Conservation (phyloP, 2,113 vertebrate genomes). For the Solea solea region DNA sequence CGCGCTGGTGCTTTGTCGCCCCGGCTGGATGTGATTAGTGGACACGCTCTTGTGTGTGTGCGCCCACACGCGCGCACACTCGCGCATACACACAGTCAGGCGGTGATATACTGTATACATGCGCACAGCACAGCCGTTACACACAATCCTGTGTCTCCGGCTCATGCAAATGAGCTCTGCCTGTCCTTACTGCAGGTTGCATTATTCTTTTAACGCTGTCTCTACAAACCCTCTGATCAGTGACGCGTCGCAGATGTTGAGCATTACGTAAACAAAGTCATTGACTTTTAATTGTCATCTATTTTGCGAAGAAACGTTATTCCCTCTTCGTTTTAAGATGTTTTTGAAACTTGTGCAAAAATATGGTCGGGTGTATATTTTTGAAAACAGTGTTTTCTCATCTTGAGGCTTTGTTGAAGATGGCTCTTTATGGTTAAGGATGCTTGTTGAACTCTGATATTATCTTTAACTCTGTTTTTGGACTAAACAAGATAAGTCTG, state of each 20-base stretch:
- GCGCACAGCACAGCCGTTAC: conserved; percentile 8
- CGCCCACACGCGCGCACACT: conserved; percentile 13
- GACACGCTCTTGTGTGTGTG: conserved; percentile 30
- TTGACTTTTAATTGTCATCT: no score
- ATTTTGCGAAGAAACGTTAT: no score
- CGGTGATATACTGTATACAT: conserved; percentile 27
- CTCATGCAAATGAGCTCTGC: conserved; percentile 31
- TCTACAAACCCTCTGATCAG: not conserved
- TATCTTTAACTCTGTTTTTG: no score
- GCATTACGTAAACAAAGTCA: no score
- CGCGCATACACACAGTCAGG: conserved; percentile 10
- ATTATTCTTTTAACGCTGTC: not conserved
- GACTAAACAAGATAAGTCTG: no score
- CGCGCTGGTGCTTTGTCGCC: conserved; percentile 33
- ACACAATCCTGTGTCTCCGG: conserved; percentile 21
- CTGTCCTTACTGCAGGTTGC: conserved; percentile 17
- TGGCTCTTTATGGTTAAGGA: no score
- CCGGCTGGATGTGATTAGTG: conserved; percentile 53
- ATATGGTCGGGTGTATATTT: no score
- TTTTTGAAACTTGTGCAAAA: no score
- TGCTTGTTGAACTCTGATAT: no score
- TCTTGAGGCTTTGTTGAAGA: no score
- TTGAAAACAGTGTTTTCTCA: no score
- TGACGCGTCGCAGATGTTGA: not conserved
- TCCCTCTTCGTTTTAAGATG: no score